Evolutionary conservation across 2,113 vertebrate species (phyloP), one percentile per base, ranked within the genome.

Genomic region (Protobothrops mucrosquamatus): DNA sequence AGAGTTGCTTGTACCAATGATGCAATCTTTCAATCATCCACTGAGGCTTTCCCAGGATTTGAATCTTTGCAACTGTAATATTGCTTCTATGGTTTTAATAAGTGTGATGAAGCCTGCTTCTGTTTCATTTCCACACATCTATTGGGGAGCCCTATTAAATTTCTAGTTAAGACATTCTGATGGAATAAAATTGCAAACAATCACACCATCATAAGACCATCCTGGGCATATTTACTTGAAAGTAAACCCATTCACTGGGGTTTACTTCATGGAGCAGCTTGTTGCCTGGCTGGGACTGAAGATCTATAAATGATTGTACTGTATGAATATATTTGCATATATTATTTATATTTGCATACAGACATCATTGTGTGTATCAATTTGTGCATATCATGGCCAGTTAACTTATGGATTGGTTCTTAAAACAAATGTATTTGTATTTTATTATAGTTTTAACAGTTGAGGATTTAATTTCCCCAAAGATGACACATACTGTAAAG

Each of bases 41-140:
- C 20, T 24, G 23, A 23, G 59, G 22, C 6, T 12, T 85, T 57
- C 23, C 55, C 43, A 52, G 55, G 43, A 12, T 6, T 52, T 20
- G 14, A 18, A 18, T 2, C 0, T 1, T 51, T 39, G 0, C 18
- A 39, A 3, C 0, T 43, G 85, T 22, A 88, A 20, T 0, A 34
- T 86, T 92, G 81, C 55, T 48, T 90, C 26, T 29, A 20, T 55
- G 74, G 43, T 92, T 20, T 91, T 89, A n/a, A 12, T 46, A 81
- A 43, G 24, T 24, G 2, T 24, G 23, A 48, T 2, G 11, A 26
- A 26, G 1, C 59, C 56, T 7, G 3, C 56, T 11, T 34, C 59
- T 2, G 14, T 22, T 88, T 18, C 54, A 56, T 15, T 88, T 10
- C 87, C 22, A 39, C n/a, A 88, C n/a, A n/a, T 1, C 20, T 39